These are phyloP conservation scores for Hyposmocoma kahamanoa DNA, from an alignment of 1,140 invertebrate species.

Conservation along the genomic window DNA sequence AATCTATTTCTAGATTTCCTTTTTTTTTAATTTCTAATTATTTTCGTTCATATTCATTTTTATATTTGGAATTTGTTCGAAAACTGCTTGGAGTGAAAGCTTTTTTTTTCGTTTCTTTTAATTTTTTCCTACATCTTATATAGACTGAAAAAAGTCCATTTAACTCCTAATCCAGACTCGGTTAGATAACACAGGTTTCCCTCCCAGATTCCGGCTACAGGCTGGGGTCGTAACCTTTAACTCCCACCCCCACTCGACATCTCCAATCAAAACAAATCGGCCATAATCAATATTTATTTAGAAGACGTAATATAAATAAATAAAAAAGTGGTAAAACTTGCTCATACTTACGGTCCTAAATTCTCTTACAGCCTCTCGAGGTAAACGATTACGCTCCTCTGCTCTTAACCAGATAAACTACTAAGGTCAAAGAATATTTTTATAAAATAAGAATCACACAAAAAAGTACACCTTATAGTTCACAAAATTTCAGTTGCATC, in stretches of 20 bases:
- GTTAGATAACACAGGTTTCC: constrained; percentile 51
- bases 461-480: constrained; percentile 21
- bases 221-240: constrained; percentile 54
- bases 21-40: no score
- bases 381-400: constrained; percentile 13
- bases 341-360: constrained; percentile 42
- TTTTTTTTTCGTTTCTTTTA: no score
- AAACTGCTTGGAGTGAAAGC: no score
- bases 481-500: constrained; percentile 22
- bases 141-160: constrained; percentile 20
- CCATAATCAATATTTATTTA: constrained; percentile 30
- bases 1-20: no score
- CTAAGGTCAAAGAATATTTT: constrained; percentile 11
- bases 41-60: no score
- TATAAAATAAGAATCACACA: constrained; percentile 19
- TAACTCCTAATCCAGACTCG: no score
- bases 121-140: constrained; percentile 19
- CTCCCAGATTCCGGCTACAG: constrained; percentile 22
- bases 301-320: constrained; percentile 6
- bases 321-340: constrained; percentile 6
- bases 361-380: constrained; percentile 18
- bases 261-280: constrained; percentile 37
- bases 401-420: not conserved
- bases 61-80: no score
- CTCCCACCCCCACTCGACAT: constrained; percentile 16